Evolutionary conservation across 2,797 vertebrate genomes (phyloP).

Genomic region (Sparus aurata): DNA sequence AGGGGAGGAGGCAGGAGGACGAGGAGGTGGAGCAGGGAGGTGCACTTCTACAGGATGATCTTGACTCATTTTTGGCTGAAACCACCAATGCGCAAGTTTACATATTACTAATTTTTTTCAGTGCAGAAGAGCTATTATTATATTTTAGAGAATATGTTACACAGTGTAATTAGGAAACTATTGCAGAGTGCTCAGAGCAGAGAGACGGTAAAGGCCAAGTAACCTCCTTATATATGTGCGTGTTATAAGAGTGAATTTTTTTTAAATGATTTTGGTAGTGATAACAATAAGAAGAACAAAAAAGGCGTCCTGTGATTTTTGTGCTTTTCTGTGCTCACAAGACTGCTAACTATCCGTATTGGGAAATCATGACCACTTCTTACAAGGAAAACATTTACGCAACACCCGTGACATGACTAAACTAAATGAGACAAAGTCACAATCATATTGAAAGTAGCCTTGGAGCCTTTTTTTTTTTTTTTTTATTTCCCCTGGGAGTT

Average conservation of each 20-base stretch:
- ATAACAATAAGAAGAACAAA: not conserved
- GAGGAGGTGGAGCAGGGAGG: constrained; percentile 16
- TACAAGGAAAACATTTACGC: not conserved
- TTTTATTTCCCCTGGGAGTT: constrained; percentile 26
- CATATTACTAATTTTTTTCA: constrained; percentile 2
- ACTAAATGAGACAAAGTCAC: constrained; percentile 28
- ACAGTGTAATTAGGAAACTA: constrained; percentile 5
- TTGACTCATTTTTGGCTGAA: constrained; percentile 27
- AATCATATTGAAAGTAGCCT: constrained; percentile 1
- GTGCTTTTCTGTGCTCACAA: constrained; percentile 5
- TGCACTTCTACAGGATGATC: constrained; percentile 6
- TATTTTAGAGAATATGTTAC: not conserved
- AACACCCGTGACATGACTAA: not conserved
- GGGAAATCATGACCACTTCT: constrained; percentile 10
- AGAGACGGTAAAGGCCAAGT: not conserved
- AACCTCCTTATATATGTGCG: not conserved
- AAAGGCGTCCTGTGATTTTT: constrained; percentile 5
- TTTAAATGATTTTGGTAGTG: not conserved
- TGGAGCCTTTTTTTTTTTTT: constrained; percentile 6
- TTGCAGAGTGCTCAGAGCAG: not conserved
- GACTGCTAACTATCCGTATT: not conserved
- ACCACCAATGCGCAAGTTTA: not conserved
- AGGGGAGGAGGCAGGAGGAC: constrained; percentile 8
- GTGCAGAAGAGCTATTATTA: not conserved
- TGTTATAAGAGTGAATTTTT: not conserved